A percentile compares a stretch with the other conserved stretches of the same genome.
Conservation (phyloP, 2,797 vertebrate genomes). For the Cephalopachus bancanus region DNA sequence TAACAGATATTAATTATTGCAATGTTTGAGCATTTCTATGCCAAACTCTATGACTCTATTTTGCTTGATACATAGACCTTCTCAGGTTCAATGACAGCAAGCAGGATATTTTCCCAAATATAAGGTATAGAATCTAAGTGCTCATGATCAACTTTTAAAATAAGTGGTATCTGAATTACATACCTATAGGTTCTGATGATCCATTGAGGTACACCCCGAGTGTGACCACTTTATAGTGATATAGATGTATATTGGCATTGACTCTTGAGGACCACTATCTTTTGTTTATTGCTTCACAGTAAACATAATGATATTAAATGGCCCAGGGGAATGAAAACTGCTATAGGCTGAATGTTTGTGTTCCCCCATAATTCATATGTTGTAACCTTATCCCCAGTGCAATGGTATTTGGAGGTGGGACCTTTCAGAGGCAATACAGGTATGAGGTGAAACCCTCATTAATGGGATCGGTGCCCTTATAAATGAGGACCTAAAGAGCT, state of each 20-base stretch:
- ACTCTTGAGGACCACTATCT: not conserved
- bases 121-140: not conserved
- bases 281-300: slow-evolving; percentile 20
- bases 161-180: not conserved
- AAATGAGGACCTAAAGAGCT: not conserved
- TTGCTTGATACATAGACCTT: not conserved
- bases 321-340: not conserved
- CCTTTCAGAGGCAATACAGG: not conserved
- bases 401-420: not conserved
- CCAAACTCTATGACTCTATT: not conserved
- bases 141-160: not conserved
- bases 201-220: not conserved
- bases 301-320: not conserved
- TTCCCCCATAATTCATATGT: not conserved
- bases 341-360: not conserved
- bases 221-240: not conserved
- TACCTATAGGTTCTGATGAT: not conserved
- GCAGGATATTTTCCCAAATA: not conserved
- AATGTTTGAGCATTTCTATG: not conserved
- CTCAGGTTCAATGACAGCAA: not conserved
- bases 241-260: not conserved
- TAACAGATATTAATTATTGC: slow-evolving; percentile 10
- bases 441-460: not conserved
- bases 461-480: not conserved
- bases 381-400: not conserved